phyloP scores from a whole-genome alignment of 2,888 invertebrate genomes.

The Muschampia plurimacula region DNA sequence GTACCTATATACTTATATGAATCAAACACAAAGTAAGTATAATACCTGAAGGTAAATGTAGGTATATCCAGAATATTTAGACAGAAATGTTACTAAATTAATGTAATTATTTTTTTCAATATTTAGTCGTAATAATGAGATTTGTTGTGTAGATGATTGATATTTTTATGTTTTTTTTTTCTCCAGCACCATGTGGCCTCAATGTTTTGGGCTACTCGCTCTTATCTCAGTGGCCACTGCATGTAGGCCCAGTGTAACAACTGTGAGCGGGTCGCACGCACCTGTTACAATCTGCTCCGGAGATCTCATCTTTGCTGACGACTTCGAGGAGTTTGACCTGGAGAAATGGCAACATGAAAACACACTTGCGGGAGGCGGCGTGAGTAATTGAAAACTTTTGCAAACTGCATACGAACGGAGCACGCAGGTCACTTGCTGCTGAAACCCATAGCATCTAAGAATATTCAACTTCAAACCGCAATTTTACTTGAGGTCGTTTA shows the following conservation, averaged over 20 bases:
- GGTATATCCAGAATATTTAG: too few relatives aligned
- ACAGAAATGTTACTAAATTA: too few relatives aligned
- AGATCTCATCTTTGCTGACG: conserved; percentile 86
- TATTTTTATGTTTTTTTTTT: background rate
- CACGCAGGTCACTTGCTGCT: too few relatives aligned
- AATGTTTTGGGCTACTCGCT: conserved; percentile 55
- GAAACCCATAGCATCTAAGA: too few relatives aligned
- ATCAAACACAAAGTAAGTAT: too few relatives aligned
- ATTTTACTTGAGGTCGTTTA: too few relatives aligned
- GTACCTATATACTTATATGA: too few relatives aligned
- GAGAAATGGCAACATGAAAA: conserved; percentile 87
- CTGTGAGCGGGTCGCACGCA: conserved; percentile 80
- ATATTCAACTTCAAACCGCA: too few relatives aligned
- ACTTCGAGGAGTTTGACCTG: conserved; percentile 84
- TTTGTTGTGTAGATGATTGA: background rate
- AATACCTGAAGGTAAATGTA: too few relatives aligned
- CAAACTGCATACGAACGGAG: too few relatives aligned
- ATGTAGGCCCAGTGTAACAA: conserved; percentile 77
- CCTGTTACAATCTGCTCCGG: conserved; percentile 81
- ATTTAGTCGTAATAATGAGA: background rate
- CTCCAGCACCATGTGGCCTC: conserved; percentile 65
- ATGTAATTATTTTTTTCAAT: too few relatives aligned
- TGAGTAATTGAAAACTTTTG: conserved; percentile 58
- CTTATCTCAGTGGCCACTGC: conserved; percentile 60
- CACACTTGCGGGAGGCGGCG: conserved; percentile 87